Conservation (phyloP, 1,140 invertebrate species). For the Drosophila lacteicornis region DNA sequence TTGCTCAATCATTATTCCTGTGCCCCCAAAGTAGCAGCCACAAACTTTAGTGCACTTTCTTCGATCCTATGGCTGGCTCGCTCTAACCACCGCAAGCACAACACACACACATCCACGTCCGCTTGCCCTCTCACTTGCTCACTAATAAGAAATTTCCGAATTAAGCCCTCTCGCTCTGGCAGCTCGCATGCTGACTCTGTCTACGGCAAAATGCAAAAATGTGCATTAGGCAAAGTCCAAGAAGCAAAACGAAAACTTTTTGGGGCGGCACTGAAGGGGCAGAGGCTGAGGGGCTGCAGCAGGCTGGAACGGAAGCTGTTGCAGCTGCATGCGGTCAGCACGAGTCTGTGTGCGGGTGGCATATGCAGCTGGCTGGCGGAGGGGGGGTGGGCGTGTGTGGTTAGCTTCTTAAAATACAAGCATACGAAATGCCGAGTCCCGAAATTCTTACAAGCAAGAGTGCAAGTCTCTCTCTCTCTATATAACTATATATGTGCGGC, state of each 20-base stretch:
- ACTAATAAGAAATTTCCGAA: constrained; percentile 78
- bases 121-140: constrained; percentile 32
- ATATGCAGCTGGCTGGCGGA: constrained; percentile 37
- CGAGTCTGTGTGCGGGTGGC: constrained; percentile 20
- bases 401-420: constrained; percentile 76
- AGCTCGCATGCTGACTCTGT: constrained; percentile 60
- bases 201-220: constrained; percentile 77
- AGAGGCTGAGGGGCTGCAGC: background rate
- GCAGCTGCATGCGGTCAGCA: constrained; percentile 60
- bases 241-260: constrained; percentile 68
- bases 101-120: constrained; percentile 20
- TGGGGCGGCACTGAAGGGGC: constrained; percentile 9
- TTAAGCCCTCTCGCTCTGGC: constrained; percentile 68
- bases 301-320: constrained; percentile 46
- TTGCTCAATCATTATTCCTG: constrained; percentile 39
- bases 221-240: constrained; percentile 82
- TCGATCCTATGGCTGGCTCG: constrained; percentile 64
- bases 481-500: constrained; percentile 7
- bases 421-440: constrained; percentile 41
- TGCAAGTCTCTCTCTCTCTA: constrained; percentile 50
- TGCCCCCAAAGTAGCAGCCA: constrained; percentile 36
- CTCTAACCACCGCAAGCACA: constrained; percentile 19
- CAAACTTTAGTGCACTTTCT: constrained; percentile 71
- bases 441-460: constrained; percentile 75
- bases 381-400: constrained; percentile 41